A percentile compares a stretch with the other conserved stretches of the same genome.
These are phyloP conservation scores for Rapana venosa DNA, from an alignment of 2,888 invertebrate species.

Conservation along the genomic window DNA sequence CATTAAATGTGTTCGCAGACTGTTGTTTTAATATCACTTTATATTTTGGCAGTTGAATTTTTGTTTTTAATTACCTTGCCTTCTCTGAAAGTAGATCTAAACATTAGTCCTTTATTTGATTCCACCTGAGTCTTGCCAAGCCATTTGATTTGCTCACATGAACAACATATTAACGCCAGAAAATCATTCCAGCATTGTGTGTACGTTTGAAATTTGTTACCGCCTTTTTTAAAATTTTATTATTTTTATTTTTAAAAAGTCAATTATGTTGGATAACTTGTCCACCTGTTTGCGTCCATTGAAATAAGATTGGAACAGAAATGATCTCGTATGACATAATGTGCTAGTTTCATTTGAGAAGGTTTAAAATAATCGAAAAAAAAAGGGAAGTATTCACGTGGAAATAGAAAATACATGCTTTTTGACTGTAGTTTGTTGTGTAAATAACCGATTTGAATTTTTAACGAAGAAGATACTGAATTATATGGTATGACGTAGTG, in stretches of 20 bases:
- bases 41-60: slow-evolving; percentile 5
- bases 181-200: slow-evolving; percentile 43
- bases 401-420: slow-evolving; percentile 18
- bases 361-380: neutral
- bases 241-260: neutral
- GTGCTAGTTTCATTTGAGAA: slow-evolving; percentile 24
- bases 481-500: slow-evolving; percentile 35
- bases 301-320: slow-evolving; percentile 16
- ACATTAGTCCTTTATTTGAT: slow-evolving; percentile 31
- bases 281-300: slow-evolving; percentile 21
- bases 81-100: neutral
- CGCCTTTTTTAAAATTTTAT: neutral
- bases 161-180: slow-evolving; percentile 36
- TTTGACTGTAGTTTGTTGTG: slow-evolving; percentile 32
- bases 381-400: neutral
- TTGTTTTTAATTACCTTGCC: neutral
- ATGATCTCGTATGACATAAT: slow-evolving; percentile 29
- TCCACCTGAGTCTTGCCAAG: slow-evolving; percentile 40
- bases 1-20: slow-evolving; percentile 22
- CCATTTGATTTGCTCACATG: slow-evolving; percentile 40
- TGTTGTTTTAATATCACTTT: slow-evolving; percentile 8
- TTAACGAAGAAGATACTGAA: slow-evolving; percentile 35
- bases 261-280: slow-evolving; percentile 10
- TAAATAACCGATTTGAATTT: slow-evolving; percentile 32
- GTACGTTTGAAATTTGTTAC: slow-evolving; percentile 28